phyloP scores from a whole-genome alignment of 2,797 vertebrate genomes.

The Enteromius thamalakanensis region DNA sequence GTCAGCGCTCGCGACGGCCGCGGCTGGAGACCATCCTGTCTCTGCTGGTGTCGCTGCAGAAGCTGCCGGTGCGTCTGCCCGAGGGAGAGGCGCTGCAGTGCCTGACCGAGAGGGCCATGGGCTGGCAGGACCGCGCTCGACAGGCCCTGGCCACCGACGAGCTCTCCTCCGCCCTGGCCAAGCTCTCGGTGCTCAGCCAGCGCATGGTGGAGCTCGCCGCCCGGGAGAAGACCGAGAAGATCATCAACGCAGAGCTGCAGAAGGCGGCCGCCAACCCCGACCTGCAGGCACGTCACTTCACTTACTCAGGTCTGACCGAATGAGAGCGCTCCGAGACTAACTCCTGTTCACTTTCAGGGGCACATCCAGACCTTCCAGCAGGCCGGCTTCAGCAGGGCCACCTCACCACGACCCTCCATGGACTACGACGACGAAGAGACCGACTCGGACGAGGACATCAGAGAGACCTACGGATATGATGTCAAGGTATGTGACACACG shows the following conservation, averaged over 20 bases:
- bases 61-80: conserved; percentile 92
- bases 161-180: conserved; percentile 94
- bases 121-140: conserved; percentile 97
- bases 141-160: conserved; percentile 94
- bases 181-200: conserved; percentile 96
- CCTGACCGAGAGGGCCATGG: conserved; percentile 96
- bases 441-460: conserved; percentile 96
- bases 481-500: conserved; percentile 80
- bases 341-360: conserved; percentile 75
- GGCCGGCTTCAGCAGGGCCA: conserved; percentile 92
- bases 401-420: conserved; percentile 88
- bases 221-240: conserved; percentile 96
- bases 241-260: conserved; percentile 96
- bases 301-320: not conserved
- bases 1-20: conserved; percentile 93
- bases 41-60: conserved; percentile 94
- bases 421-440: conserved; percentile 99
- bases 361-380: conserved; percentile 98
- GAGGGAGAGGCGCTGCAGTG: conserved; percentile 97
- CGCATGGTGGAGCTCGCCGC: conserved; percentile 98
- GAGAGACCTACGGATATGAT: conserved; percentile 95
- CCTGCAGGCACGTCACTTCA: conserved; percentile 79
- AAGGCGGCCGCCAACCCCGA: conserved; percentile 98
- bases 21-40: conserved; percentile 96
- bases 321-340: not conserved